Evolutionary conservation across 1,140 invertebrate genomes (phyloP).

Genomic region (Linepithema humile): DNA sequence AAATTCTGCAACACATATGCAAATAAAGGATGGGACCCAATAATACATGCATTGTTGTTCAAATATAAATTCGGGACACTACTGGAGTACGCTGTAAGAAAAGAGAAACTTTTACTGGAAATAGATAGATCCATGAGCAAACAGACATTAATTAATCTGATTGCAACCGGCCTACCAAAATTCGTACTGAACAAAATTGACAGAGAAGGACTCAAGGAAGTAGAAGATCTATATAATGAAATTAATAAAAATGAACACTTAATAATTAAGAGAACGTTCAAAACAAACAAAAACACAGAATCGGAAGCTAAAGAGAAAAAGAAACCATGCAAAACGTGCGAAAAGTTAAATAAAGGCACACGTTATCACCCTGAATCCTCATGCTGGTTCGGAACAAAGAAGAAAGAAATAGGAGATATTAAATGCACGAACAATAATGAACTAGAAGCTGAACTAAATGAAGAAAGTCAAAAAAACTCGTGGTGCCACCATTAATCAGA

Average conservation of each 20-base stretch:
- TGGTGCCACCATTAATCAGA: neutral
- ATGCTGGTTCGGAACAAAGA: neutral
- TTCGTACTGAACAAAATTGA: constrained; percentile 10
- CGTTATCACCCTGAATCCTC: neutral
- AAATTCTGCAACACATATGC: constrained; percentile 62
- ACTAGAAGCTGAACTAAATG: neutral
- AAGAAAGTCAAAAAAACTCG: constrained; percentile 24
- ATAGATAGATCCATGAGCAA: neutral
- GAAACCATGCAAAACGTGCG: neutral
- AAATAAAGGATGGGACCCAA: constrained; percentile 56
- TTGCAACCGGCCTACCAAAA: constrained; percentile 9
- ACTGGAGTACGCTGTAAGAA: constrained; percentile 63
- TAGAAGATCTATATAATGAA: neutral
- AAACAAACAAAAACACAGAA: neutral
- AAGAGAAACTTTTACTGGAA: constrained; percentile 58
- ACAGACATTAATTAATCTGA: neutral
- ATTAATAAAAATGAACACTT: constrained; percentile 5
- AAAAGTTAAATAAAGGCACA: neutral
- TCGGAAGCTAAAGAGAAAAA: neutral
- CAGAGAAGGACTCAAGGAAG: neutral
- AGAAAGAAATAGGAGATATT: neutral
- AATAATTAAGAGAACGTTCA: neutral
- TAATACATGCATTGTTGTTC: neutral
- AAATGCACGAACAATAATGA: neutral
- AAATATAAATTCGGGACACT: constrained; percentile 62